These are phyloP conservation scores for Dolichomitus sp. DNA, from an alignment of 2,888 invertebrate genomes.

Conservation along the genomic window DNA sequence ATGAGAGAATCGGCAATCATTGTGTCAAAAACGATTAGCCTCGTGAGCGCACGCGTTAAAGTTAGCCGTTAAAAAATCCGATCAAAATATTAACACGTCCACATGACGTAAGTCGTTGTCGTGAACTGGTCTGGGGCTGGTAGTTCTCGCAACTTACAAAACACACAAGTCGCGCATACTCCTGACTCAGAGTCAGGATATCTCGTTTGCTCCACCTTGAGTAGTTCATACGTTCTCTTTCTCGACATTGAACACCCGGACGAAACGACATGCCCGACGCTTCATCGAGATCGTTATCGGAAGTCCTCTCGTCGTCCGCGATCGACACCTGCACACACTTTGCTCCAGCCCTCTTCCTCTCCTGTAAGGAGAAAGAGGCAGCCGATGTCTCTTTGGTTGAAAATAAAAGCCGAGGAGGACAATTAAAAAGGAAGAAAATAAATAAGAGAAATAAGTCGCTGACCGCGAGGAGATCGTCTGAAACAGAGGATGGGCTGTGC, in stretches of 20 bases:
- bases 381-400: constrained; percentile 30
- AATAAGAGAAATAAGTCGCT: constrained; percentile 10
- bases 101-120: constrained; percentile 30
- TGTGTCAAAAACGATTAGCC: constrained; percentile 17
- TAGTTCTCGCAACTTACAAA: constrained; percentile 41
- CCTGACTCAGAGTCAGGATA: constrained; percentile 19
- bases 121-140: constrained; percentile 16
- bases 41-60: constrained; percentile 15
- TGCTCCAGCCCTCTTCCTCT: constrained; percentile 23
- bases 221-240: constrained; percentile 30
- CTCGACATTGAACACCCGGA: constrained; percentile 44
- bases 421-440: constrained; percentile 15
- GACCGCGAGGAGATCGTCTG: constrained; percentile 34
- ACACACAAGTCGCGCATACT: constrained; percentile 49
- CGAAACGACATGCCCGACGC: constrained; percentile 61
- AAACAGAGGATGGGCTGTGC: constrained; percentile 26
- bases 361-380: not conserved
- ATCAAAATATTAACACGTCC: constrained; percentile 59
- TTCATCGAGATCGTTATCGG: constrained; percentile 64
- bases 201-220: constrained; percentile 33
- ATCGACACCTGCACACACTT: constrained; percentile 58
- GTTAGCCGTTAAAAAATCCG: constrained; percentile 36
- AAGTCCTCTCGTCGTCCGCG: constrained; percentile 56
- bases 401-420: constrained; percentile 36
- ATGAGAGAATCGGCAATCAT: not conserved